A percentile compares a stretch with the other conserved stretches of the same genome.
Conservation (phyloP, 2,888 invertebrate genomes). For the Leucophenga maculata region DNA sequence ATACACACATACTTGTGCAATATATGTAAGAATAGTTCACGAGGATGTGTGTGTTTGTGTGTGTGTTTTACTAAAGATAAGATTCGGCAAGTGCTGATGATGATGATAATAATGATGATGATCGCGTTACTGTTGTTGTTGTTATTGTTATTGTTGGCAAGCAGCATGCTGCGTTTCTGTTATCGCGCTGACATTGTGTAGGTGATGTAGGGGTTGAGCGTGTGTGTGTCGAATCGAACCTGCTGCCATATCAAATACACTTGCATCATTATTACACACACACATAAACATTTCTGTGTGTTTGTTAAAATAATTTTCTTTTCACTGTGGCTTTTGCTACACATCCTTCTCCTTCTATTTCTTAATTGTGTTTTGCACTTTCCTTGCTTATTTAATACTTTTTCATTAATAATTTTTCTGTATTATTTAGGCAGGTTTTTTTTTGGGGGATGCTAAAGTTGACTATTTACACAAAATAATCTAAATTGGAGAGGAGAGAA, state of each 20-base stretch:
- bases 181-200: background rate
- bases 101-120: conserved; percentile 45
- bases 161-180: background rate
- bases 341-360: background rate
- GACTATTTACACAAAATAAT: background rate
- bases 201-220: background rate
- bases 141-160: conserved; percentile 9
- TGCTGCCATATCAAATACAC: conserved; percentile 51
- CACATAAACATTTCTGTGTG: conserved; percentile 25
- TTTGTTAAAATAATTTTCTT: conserved; percentile 25
- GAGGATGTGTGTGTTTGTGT: conserved; percentile 32
- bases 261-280: conserved; percentile 57
- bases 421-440: conserved; percentile 51
- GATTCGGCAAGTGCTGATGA: conserved; percentile 56
- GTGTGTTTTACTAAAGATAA: conserved; percentile 50
- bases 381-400: conserved; percentile 36
- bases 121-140: conserved; percentile 17
- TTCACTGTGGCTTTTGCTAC: background rate
- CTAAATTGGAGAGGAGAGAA: no score
- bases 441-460: conserved; percentile 47
- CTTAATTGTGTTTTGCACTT: conserved; percentile 6
- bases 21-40: background rate
- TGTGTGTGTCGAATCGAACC: conserved; percentile 16
- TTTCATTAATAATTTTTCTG: conserved; percentile 66
- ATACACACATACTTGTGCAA: no score